phyloP scores from a whole-genome alignment of 2,888 invertebrate genomes.

The Drosophila bunnanda region DNA sequence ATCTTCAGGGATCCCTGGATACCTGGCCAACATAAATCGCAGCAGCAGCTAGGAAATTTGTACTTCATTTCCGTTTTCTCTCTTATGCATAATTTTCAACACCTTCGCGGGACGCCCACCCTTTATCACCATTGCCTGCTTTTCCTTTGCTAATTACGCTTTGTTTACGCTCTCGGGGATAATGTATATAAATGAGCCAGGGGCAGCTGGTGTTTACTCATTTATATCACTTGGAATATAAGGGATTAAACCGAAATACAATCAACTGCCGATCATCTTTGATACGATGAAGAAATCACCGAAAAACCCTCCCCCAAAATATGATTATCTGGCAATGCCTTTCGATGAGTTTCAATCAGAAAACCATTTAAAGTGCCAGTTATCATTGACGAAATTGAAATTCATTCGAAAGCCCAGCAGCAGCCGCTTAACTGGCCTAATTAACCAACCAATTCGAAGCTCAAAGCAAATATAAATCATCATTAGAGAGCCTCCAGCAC shows the following conservation, averaged over 20 bases:
- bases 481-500: conserved; percentile 39
- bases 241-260: not conserved
- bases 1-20: conserved; percentile 35
- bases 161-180: conserved; percentile 64
- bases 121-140: conserved; percentile 8
- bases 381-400: conserved; percentile 53
- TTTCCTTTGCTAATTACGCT: conserved; percentile 66
- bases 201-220: conserved; percentile 5
- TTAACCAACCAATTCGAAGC: conserved; percentile 55
- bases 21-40: conserved; percentile 43
- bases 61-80: conserved; percentile 72
- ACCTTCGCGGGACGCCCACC: conserved; percentile 24
- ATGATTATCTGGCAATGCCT: conserved; percentile 33
- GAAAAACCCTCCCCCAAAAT: conserved; percentile 9
- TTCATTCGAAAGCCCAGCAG: conserved; percentile 46
- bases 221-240: not conserved
- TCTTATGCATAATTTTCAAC: conserved; percentile 69
- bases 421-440: conserved; percentile 32
- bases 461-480: conserved; percentile 62
- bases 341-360: conserved; percentile 46
- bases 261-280: conserved; percentile 1
- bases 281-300: conserved; percentile 7
- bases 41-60: conserved; percentile 60
- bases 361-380: conserved; percentile 42
- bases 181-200: conserved; percentile 34